Evolutionary conservation across 92 coral and sea anemone genomes (phyloP).

Genomic region (Siderastrea siderea): DNA sequence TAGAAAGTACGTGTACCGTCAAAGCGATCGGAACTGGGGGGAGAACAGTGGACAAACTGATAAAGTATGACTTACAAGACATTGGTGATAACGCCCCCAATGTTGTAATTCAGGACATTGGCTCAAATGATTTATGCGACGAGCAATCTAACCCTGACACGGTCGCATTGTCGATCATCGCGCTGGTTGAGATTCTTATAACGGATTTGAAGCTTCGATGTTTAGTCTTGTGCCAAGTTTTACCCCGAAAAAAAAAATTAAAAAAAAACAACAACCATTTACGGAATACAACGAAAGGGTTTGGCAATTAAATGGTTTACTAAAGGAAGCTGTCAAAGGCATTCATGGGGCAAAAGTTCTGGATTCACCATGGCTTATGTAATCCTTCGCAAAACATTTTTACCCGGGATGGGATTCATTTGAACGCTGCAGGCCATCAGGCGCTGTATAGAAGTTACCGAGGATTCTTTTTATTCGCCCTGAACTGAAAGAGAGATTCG

Average conservation of each 20-base stretch:
- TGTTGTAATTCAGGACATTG: conserved; percentile 17
- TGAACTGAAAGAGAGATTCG: neutral
- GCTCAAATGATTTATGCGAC: conserved; percentile 20
- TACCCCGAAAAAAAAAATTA: conserved; percentile 19
- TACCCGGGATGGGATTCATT: conserved; percentile 8
- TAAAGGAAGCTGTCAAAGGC: conserved; percentile 20
- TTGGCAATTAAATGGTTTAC: conserved; percentile 22
- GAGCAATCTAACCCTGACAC: conserved; percentile 4
- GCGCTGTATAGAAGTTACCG: conserved; percentile 12
- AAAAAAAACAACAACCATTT: conserved; percentile 26
- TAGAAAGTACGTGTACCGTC: neutral
- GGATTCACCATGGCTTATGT: conserved; percentile 14
- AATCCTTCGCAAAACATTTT: conserved; percentile 19
- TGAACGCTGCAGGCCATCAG: conserved; percentile 16
- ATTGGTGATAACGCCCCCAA: conserved; percentile 15
- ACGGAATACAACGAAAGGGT: conserved; percentile 21
- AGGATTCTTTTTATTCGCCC: conserved; percentile 14
- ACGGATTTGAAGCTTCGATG: conserved; percentile 17
- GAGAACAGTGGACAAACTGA: conserved; percentile 36
- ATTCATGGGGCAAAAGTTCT: conserved; percentile 24
- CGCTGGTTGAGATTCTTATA: neutral
- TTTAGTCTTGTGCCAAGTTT: conserved; percentile 7
- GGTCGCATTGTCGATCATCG: neutral
- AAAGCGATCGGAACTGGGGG: conserved; percentile 24
- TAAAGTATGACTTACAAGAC: neutral